These are phyloP conservation scores for Antennarius striatus DNA, from an alignment of 2,113 vertebrate species.

Conservation along the genomic window DNA sequence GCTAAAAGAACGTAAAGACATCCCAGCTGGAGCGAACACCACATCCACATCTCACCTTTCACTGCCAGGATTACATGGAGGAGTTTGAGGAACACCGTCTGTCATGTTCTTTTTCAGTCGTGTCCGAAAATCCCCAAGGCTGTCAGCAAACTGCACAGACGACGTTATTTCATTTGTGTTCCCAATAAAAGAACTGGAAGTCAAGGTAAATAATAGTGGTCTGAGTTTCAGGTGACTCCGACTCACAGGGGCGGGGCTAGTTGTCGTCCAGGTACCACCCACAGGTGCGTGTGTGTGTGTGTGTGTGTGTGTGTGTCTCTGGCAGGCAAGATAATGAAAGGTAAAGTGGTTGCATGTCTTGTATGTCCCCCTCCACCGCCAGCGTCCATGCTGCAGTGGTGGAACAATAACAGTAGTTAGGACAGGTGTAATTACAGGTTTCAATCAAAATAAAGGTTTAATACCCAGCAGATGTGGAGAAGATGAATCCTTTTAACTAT, in stretches of 20 bases:
- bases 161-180: slow-evolving; percentile 29
- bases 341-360: neutral
- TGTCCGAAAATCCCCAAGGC: neutral
- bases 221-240: slow-evolving; percentile 38
- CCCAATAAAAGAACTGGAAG: slow-evolving; percentile 12
- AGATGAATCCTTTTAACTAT: neutral
- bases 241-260: slow-evolving; percentile 49
- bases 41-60: slow-evolving; percentile 50
- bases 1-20: neutral
- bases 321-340: slow-evolving; percentile 43
- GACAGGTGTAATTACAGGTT: neutral
- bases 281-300: slow-evolving; percentile 5
- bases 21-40: neutral
- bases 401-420: no score
- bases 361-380: neutral
- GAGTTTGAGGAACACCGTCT: slow-evolving; percentile 29
- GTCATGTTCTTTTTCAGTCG: slow-evolving; percentile 20
- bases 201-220: slow-evolving; percentile 54
- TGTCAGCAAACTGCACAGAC: slow-evolving; percentile 5
- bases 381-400: neutral
- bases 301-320: slow-evolving; percentile 15
- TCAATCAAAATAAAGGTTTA: neutral
- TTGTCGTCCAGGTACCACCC: slow-evolving; percentile 38
- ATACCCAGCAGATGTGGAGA: neutral
- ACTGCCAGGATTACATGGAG: slow-evolving; percentile 14